Base-by-base conservation (phyloP, 92 coral and sea anemone genomes). In the Porites lobata region DNA sequence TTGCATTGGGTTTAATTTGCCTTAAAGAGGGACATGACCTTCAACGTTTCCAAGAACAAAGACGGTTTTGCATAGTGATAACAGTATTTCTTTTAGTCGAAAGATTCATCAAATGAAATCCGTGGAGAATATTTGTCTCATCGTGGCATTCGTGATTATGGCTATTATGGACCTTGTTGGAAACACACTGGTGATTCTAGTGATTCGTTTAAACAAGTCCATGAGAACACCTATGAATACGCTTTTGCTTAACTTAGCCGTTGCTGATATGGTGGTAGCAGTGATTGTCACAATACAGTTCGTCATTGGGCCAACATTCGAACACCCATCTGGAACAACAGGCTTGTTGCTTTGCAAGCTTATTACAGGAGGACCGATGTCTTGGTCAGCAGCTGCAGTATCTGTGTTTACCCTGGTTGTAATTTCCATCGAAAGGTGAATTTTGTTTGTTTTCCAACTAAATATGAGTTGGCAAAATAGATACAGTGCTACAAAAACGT, bases 231-330 rank as follows among this genome's bases (percentile, higher is more conserved):
- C 85, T 17, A 69, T 81, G 76, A 68, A 81, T 19, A 38, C 54
- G 8, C 85, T 81, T 56, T 17, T 81, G 68, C 85, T 81, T 3
- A 81, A 68, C 85, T 54, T 81, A 54, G 85, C 85, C 85, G 20
- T 69, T 81, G 69, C 76, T 68, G 85, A 81, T 54, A 68, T 81
- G 77, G 76, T 68, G 9, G 85, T 81, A 66, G 85, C 85, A n/a
- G 18, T 81, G 43, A 56, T 81, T 8, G 67, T 56, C n/a, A 76
- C 85, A 8, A 52, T 81, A 69, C 85, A 67, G 85, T 81, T 81
- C 53, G 68, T 81, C 5, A 54, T 81, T 68, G 85, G 77, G 54
- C 85, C 85, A 43, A 24, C 43, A 50, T 69, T 53, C 32, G 52
- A 17, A 54, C 85, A 81, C 72, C 76, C 76, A 10, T 52, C 85